These are phyloP conservation scores for Girardia tigrina DNA, from an alignment of 2,888 invertebrate species.

Conservation along the genomic window DNA sequence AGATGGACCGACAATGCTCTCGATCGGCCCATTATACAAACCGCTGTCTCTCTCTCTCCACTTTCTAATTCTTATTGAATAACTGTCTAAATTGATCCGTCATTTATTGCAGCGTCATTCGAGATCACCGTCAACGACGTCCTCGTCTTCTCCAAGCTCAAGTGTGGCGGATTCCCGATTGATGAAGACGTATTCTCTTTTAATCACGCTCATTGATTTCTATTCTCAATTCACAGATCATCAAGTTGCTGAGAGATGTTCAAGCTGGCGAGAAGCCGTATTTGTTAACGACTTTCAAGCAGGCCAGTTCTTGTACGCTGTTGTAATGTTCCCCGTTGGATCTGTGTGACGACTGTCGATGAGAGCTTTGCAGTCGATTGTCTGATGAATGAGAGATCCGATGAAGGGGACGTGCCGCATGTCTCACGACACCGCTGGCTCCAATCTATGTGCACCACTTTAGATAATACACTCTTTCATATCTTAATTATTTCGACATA, in stretches of 20 bases:
- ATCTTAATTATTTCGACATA: too few species aligned
- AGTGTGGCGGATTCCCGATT: neutral
- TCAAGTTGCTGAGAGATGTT: neutral
- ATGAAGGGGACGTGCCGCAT: too few species aligned
- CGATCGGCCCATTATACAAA: too few species aligned
- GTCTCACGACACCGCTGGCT: too few species aligned
- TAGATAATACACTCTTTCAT: too few species aligned
- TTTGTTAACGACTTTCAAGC: neutral
- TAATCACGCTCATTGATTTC: neutral
- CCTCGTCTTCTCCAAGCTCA: neutral
- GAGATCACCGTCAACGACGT: neutral
- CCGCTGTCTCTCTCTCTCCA: too few species aligned
- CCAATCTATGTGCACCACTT: too few species aligned
- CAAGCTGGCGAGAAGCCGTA: slow-evolving; percentile 3
- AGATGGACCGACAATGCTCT: too few species aligned
- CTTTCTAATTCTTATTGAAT: too few species aligned
- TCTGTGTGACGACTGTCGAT: neutral
- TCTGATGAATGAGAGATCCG: too few species aligned
- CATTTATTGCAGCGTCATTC: too few species aligned
- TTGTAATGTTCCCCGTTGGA: neutral
- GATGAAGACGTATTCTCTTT: neutral
- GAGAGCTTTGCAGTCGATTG: slow-evolving; percentile 17
- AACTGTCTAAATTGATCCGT: too few species aligned
- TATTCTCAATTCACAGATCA: neutral
- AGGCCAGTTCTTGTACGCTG: neutral